These are phyloP conservation scores for Aplochiton taeniatus DNA, from an alignment of 2,797 vertebrate species.

Conservation along the genomic window DNA sequence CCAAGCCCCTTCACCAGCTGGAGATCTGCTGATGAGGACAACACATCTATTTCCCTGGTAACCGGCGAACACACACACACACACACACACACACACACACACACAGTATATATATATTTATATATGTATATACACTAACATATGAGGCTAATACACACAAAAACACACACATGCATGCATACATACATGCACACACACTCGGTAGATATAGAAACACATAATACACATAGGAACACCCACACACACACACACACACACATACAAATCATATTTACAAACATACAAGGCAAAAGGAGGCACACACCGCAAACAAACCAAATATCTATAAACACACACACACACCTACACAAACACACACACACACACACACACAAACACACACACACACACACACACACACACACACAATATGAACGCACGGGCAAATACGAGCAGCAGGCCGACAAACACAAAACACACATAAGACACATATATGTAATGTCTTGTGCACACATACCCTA, in stretches of 20 bases:
- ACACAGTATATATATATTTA: conserved; percentile 1
- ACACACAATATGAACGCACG: too few relatives aligned
- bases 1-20: conserved; percentile 83
- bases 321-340: too few relatives aligned
- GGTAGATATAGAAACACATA: neutral
- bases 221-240: neutral
- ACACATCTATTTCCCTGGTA: conserved; percentile 86
- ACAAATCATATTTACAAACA: neutral
- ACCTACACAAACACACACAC: neutral
- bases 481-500: too few relatives aligned
- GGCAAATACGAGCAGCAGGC: too few relatives aligned
- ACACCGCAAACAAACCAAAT: too few relatives aligned
- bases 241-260: neutral
- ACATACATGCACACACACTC: conserved; percentile 29
- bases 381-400: neutral
- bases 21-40: conserved; percentile 83
- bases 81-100: conserved; percentile 19
- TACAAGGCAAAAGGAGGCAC: too few relatives aligned
- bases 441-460: too few relatives aligned
- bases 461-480: too few relatives aligned
- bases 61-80: conserved; percentile 57
- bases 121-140: too few relatives aligned
- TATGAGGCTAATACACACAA: too few relatives aligned
- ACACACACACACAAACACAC: too few relatives aligned
- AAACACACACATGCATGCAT: conserved; percentile 4